These are phyloP conservation scores for Apodemia duryi DNA, from an alignment of 2,888 invertebrate species.

Conservation along the genomic window DNA sequence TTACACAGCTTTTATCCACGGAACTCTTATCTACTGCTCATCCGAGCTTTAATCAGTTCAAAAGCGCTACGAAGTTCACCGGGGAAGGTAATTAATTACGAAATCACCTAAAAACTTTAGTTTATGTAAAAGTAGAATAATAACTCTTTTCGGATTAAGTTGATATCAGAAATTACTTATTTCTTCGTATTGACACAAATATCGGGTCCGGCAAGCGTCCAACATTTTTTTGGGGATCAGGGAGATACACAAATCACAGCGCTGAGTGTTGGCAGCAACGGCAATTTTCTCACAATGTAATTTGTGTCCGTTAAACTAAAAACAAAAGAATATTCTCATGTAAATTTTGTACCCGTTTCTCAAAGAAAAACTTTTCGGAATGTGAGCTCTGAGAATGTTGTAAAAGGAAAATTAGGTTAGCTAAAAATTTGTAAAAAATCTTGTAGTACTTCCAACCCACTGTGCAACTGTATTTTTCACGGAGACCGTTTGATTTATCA, in stretches of 20 bases:
- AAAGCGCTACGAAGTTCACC: too few relatives aligned
- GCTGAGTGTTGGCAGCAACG: conserved; percentile 14
- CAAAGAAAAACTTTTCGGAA: conserved; percentile 1
- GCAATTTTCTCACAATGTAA: conserved; percentile 16
- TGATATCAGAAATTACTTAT: conserved; percentile 19
- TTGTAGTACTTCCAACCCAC: not conserved
- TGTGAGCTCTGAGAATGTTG: not conserved
- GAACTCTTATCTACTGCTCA: too few relatives aligned
- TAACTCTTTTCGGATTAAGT: conserved; percentile 21
- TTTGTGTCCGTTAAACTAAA: conserved; percentile 9
- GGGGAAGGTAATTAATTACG: too few relatives aligned
- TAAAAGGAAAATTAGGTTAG: not conserved
- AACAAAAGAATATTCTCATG: conserved; percentile 6
- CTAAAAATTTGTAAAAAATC: not conserved
- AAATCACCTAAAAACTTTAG: too few relatives aligned
- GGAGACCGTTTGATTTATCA: too few relatives aligned
- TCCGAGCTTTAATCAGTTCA: too few relatives aligned
- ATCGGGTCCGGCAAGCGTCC: conserved; percentile 41
- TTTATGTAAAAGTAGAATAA: conserved; percentile 17
- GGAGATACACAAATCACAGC: conserved; percentile 32
- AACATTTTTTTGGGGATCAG: conserved; percentile 39
- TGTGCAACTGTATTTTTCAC: not conserved
- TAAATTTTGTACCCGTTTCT: not conserved
- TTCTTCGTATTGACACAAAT: conserved; percentile 31
- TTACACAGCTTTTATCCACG: too few relatives aligned